Evolutionary conservation across 2,113 vertebrate genomes (phyloP).

Genomic region (Lynx canadensis): DNA sequence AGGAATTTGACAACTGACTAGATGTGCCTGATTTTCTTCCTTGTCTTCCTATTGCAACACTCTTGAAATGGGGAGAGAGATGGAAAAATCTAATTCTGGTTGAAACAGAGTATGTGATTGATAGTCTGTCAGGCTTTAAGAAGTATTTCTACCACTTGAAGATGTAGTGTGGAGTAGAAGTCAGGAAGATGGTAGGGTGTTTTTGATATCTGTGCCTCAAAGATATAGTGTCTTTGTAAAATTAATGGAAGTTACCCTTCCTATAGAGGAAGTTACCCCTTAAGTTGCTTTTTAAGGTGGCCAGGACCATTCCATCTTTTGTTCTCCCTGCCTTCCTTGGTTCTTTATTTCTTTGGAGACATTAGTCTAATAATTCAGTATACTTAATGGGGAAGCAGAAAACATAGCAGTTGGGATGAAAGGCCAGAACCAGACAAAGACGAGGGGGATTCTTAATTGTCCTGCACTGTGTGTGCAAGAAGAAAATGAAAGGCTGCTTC

Average conservation of each 20-base stretch:
- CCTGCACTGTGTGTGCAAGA: neutral
- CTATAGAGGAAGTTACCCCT: neutral
- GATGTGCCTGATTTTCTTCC: neutral
- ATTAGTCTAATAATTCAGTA: neutral
- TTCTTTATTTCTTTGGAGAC: neutral
- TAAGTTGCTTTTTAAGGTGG: neutral
- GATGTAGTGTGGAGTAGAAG: neutral
- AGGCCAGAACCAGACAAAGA: neutral
- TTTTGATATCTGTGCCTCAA: neutral
- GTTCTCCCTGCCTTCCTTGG: neutral
- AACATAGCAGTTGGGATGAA: neutral
- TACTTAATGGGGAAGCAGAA: neutral
- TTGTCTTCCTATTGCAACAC: neutral
- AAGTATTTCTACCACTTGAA: neutral
- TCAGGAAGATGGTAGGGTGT: neutral
- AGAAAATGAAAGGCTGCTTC: neutral
- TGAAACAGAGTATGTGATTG: neutral
- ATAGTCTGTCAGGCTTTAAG: neutral
- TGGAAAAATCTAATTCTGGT: neutral
- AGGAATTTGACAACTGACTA: neutral
- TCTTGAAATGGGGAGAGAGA: neutral
- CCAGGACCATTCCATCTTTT: neutral
- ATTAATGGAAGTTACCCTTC: neutral
- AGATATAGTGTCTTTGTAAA: neutral
- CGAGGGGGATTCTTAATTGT: neutral